Evolutionary conservation across 1,140 invertebrate genomes (phyloP).

Genomic region (Drosophila ironensis): DNA sequence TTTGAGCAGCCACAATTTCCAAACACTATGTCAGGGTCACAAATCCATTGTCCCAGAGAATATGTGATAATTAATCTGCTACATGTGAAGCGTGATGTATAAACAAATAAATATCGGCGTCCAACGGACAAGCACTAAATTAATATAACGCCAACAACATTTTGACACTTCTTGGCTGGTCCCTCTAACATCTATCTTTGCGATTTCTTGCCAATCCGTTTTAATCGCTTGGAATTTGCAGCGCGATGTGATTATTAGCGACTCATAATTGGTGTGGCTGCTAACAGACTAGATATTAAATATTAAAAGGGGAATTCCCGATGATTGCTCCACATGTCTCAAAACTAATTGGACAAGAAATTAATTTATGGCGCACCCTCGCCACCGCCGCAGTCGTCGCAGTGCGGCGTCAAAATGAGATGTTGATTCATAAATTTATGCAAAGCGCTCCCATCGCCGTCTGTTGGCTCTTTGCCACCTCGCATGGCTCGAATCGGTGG

Average conservation of each 20-base stretch:
- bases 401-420: constrained; percentile 61
- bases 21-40: constrained; percentile 29
- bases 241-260: constrained; percentile 17
- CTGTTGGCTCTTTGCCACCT: constrained; percentile 74
- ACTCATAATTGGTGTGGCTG: constrained; percentile 9
- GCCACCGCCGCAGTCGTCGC: constrained; percentile 23
- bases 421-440: constrained; percentile 77
- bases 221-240: background rate
- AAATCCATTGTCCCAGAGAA: background rate
- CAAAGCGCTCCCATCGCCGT: constrained; percentile 44
- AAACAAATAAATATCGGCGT: constrained; percentile 6
- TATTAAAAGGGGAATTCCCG: constrained; percentile 26
- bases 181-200: background rate
- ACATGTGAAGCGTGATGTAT: background rate
- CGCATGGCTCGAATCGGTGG: constrained; percentile 59
- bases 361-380: constrained; percentile 66
- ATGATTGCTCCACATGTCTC: constrained; percentile 53
- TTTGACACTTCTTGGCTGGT: background rate
- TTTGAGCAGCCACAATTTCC: constrained; percentile 1
- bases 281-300: constrained; percentile 10
- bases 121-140: constrained; percentile 12
- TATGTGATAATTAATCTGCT: constrained; percentile 39
- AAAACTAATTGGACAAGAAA: constrained; percentile 73
- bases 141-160: constrained; percentile 8
- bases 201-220: background rate